Conservation (phyloP, 2,113 vertebrate species). For the Chamaea fasciata region DNA sequence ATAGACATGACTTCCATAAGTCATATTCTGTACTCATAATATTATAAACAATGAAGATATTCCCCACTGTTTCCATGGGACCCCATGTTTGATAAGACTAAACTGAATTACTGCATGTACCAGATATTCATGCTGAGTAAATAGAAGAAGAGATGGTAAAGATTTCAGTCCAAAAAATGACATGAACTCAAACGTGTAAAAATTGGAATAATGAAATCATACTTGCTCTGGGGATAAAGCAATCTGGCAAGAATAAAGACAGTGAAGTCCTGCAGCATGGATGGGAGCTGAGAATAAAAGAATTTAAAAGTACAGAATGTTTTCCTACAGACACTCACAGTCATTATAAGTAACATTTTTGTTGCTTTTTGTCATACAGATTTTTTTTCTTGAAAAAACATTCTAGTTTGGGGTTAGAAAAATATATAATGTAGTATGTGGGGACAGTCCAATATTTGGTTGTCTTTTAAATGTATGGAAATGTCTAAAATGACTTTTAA, state of each 20-base stretch:
- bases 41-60: constrained; percentile 66
- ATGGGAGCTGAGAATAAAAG: background rate
- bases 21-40: background rate
- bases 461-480: background rate
- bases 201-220: constrained; percentile 40
- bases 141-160: constrained; percentile 51
- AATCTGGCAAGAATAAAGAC: background rate
- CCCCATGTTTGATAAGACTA: constrained; percentile 51
- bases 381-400: background rate
- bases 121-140: constrained; percentile 47
- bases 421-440: background rate
- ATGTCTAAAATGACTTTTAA: background rate
- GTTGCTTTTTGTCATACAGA: background rate
- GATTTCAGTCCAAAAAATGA: constrained; percentile 16
- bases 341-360: background rate
- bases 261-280: background rate
- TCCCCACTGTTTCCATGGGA: constrained; percentile 19
- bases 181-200: constrained; percentile 44
- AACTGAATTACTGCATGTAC: constrained; percentile 21
- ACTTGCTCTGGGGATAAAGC: constrained; percentile 18
- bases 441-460: background rate
- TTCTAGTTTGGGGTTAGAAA: background rate
- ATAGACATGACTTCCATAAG: constrained; percentile 16
- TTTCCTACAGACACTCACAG: background rate
- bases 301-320: background rate